phyloP scores from a whole-genome alignment of 2,797 vertebrate species.

The Serranus cabrilla region DNA sequence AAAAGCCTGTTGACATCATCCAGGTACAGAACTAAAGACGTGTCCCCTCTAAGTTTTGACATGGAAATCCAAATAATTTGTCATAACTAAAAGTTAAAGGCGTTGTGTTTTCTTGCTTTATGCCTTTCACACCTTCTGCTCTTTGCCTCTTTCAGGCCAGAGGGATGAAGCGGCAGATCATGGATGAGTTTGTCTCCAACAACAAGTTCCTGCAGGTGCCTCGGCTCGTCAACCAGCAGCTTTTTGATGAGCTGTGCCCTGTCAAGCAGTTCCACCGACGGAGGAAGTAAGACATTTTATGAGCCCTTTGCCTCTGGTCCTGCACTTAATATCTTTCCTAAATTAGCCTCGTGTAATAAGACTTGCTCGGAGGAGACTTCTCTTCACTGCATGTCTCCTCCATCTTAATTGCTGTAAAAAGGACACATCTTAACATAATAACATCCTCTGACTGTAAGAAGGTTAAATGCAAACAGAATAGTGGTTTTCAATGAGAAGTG shows the following conservation, averaged over 20 bases:
- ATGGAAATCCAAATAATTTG: background rate
- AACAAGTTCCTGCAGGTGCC: slow-evolving; percentile 95
- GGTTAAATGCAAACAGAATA: background rate
- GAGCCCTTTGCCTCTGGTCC: background rate
- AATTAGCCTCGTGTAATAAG: background rate
- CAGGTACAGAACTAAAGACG: slow-evolving; percentile 86
- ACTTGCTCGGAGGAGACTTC: background rate
- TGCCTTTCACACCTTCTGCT: fast-evolving
- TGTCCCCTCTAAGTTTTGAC: background rate
- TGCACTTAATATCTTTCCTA: background rate
- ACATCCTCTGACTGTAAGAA: slow-evolving; percentile 3
- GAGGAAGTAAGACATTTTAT: slow-evolving; percentile 75
- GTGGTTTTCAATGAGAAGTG: background rate
- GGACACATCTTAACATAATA: no score
- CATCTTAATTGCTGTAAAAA: slow-evolving; percentile 1
- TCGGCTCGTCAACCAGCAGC: slow-evolving; percentile 93
- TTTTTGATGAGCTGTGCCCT: slow-evolving; percentile 96
- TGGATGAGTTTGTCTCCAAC: slow-evolving; percentile 95
- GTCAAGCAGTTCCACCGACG: slow-evolving; percentile 94
- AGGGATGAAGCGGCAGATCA: slow-evolving; percentile 93
- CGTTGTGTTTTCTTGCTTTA: no score
- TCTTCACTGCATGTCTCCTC: background rate
- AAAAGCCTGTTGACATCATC: slow-evolving; percentile 90
- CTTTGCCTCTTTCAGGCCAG: slow-evolving; percentile 82
- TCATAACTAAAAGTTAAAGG: no score